Evolutionary conservation across 2,113 vertebrate species (phyloP), one percentile per base, ranked within the genome.

Genomic region (Pseudolaguvia tuberculata): DNA sequence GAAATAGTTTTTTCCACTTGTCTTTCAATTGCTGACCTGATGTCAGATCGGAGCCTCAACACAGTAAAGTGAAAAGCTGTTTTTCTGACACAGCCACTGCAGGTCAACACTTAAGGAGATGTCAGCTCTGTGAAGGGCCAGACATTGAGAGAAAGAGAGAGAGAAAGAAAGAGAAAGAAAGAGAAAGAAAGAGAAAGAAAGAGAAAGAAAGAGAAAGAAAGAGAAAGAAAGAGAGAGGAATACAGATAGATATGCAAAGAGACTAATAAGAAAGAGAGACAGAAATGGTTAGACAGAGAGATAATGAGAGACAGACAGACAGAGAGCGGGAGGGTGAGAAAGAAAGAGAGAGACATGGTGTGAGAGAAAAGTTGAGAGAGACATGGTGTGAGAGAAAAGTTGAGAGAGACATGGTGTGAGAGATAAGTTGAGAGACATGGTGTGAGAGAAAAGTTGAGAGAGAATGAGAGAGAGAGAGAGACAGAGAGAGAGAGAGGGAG

Each of bases 261-360:
- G 68, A 53, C 42, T 50, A 35, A n/a, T 51, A 42, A 77, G 80
- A 74, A 57, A 35, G 76, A 61, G 55, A 50, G 29, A 50, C 66
- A 20, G 47, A 63, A 62, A n/a, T n/a, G n/a, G n/a, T n/a, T n/a
- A n/a, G n/a, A n/a, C n/a, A n/a, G n/a, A n/a, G n/a, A n/a, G n/a
- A n/a, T n/a, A n/a, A n/a, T n/a, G n/a, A n/a, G n/a, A 53, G 21
- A 66, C 86, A 81, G 81, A 77, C 81, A 84, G 84, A 80, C 88
- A 88, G 81, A 6, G 6, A 6, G 6, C 17, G 2, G 52, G 21
- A 18, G 52, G 6, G 52, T 8, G 52, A 18, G 8, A 18, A 18
- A 18, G 52, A 18, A 18, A 6, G 14, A 21, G 20, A 55, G 2
- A n/a, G n/a, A n/a, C n/a, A n/a, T n/a, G n/a, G n/a, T n/a, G n/a